Evolutionary conservation across 2,888 invertebrate genomes (phyloP), one percentile per base, ranked within the genome.

Genomic region (Eremobia ochroleuca): DNA sequence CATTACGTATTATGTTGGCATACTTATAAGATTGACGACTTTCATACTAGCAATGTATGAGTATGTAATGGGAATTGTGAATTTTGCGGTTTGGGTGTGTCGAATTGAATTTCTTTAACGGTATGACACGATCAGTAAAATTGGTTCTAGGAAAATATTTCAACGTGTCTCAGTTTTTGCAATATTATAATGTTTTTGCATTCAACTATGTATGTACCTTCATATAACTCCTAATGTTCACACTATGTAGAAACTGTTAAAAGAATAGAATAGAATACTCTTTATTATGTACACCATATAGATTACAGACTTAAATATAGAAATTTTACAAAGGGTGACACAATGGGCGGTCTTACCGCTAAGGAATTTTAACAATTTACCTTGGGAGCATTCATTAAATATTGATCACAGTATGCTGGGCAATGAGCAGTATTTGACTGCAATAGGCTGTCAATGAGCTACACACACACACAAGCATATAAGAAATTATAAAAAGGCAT

Each of bases 11-110:
- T 79, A 85, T 79, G 77, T 64, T 43, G 61, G 52, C 46, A 40
- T 65, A 34, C 77, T 86, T 77, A 88, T 86, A 82, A 85, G 82
- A 81, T 79, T 77, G 0, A 37, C 64, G 40, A 73, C n/a, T 31
- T 62, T 80, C 59, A 77, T 72, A 80, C 78, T 71, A 21, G 76
- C 68, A 72, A 73, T 84, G 75, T 67, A 73, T 73, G n/a, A 21
- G 40, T 68, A 15, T 46, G 11, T 28, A 34, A 52, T 71, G 65
- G 52, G 37, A 40, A 37, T 49, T 21, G n/a, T 5, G 2, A 40
- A 40, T 15, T 4, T 59, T 64, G 18, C 8, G 43, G 34, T 62
- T 77, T 34, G 25, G 0, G 34, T 9, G 11, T 62, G 34, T 69
- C 46, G 34, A 58, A 71, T 58, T 62, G 40, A 28, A 46, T 43